Evolutionary conservation across 37 sponge, comb jelly and placozoan genomes (phyloP), one percentile per base, ranked within the genome.

Genomic region (Axinella damicornis): DNA sequence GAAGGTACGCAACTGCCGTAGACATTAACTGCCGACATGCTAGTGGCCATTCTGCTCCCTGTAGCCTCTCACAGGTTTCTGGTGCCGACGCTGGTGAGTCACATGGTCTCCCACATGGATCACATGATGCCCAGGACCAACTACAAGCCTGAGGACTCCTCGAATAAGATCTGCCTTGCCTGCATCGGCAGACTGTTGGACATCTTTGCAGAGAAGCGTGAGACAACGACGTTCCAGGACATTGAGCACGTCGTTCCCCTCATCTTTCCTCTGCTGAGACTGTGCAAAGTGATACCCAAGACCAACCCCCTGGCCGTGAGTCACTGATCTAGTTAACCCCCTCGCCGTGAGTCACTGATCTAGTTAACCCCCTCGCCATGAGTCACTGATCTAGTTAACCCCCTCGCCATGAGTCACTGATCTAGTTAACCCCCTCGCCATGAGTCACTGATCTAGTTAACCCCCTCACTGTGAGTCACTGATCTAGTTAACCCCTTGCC

Each of bases 1-100:
- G 24, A 32, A 81, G 77, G 88, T 80, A 22, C 32, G 76, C 14
- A 46, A 46, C 46, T 46, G 46, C 46, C 46, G n/a, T n/a, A n/a
- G n/a, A n/a, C n/a, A n/a, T n/a, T n/a, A n/a, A n/a, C n/a, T n/a
- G n/a, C 46, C 4, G 9, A 12, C 4, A 46, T 46, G 4, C 9
- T 12, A 46, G 6, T 46, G 6, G 9, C 9, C 9, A 12, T 9
- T 46, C 46, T 46, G 46, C 6, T 46, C 9, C 46, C 9, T 46
- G 57, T 61, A 79, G 85, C 39, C 22, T 36, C 86, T 39, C 57
- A 78, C 16, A 32, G 19, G 5, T 11, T 5, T 58, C 86, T 91
- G 15, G 19, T 91, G 0, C 87, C 87, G 20, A 77, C 73, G 9
- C 31, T 82, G 22, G 83, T 91, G 14, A 55, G 57, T 41, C 83